phyloP scores from a whole-genome alignment of 2,888 invertebrate species.

The Caenorhabditis doughertyi region DNA sequence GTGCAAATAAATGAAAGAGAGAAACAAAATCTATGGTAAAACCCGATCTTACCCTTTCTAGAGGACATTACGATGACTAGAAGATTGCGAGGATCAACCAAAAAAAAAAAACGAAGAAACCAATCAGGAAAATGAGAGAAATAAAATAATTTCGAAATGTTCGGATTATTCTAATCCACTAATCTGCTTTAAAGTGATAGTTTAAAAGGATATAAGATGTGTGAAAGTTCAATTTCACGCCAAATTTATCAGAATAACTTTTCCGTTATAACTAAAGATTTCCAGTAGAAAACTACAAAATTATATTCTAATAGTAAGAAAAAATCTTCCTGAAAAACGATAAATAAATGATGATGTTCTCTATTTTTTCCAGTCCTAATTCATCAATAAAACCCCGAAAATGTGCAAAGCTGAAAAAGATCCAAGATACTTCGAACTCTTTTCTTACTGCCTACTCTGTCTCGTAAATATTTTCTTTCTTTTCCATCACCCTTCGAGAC shows the following conservation, averaged over 20 bases:
- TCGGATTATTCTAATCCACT: neutral
- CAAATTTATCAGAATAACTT: neutral
- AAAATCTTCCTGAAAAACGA: neutral
- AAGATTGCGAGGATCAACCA: constrained; percentile 17
- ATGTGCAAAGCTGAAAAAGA: constrained; percentile 15
- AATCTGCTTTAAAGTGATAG: neutral
- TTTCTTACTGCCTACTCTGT: neutral
- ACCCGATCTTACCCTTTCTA: neutral
- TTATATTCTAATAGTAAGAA: too few relatives aligned
- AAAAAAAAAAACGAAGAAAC: neutral
- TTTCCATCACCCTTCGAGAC: constrained; percentile 16
- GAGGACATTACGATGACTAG: neutral
- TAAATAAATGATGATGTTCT: neutral
- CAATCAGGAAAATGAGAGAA: neutral
- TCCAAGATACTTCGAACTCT: constrained; percentile 15
- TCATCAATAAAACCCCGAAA: constrained; percentile 7
- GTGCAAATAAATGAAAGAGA: neutral
- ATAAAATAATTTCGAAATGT: neutral
- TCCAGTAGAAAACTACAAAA: too few relatives aligned
- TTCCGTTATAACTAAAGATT: too few relatives aligned
- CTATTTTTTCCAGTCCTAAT: neutral
- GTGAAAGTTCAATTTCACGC: neutral
- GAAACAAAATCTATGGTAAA: neutral
- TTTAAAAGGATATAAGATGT: neutral
- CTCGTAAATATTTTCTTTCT: constrained; percentile 38